A percentile compares a stretch with the other conserved stretches of the same genome.
Evolutionary conservation across 2,888 invertebrate genomes (phyloP).

Genomic region (Gibbula magus): DNA sequence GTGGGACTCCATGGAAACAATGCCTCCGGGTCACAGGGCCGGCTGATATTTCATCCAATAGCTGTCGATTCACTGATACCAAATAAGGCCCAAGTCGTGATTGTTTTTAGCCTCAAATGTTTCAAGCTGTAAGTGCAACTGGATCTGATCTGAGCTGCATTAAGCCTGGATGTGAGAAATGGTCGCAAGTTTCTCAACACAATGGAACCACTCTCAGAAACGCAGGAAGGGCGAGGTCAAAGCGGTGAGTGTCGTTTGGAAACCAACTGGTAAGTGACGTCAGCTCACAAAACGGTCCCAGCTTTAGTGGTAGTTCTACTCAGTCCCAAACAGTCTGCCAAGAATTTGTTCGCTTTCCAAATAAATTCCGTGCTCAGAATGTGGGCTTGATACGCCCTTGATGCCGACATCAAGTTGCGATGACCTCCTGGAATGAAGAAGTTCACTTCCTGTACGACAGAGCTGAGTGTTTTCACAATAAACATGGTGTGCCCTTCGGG

Average conservation of each 20-base stretch:
- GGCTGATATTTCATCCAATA: conserved; percentile 2
- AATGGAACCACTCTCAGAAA: neutral
- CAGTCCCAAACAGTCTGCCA: neutral
- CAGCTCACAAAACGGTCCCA: conserved; percentile 24
- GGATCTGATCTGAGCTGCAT: conserved; percentile 9
- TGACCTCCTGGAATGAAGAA: conserved; percentile 10
- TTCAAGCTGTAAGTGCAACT: conserved; percentile 24
- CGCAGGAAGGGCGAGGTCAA: conserved; percentile 7
- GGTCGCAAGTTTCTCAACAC: neutral
- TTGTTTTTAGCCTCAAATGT: neutral
- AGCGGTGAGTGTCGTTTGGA: too few species aligned
- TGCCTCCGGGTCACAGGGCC: neutral
- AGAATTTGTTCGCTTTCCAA: conserved; percentile 25
- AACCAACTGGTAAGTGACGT: neutral
- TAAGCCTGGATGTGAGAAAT: conserved; percentile 6
- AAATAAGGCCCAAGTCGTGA: neutral
- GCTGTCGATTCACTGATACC: neutral
- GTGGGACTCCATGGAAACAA: neutral
- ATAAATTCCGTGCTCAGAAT: conserved; percentile 20
- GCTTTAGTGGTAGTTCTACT: neutral
- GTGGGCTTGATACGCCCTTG: neutral
- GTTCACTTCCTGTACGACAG: conserved; percentile 25
- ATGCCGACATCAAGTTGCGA: conserved; percentile 3
- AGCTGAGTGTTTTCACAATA: conserved; percentile 30
- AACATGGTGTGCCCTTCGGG: conserved; percentile 26